Base-by-base conservation (phyloP, 2,113 vertebrate species). In the Meriones unguiculatus region DNA sequence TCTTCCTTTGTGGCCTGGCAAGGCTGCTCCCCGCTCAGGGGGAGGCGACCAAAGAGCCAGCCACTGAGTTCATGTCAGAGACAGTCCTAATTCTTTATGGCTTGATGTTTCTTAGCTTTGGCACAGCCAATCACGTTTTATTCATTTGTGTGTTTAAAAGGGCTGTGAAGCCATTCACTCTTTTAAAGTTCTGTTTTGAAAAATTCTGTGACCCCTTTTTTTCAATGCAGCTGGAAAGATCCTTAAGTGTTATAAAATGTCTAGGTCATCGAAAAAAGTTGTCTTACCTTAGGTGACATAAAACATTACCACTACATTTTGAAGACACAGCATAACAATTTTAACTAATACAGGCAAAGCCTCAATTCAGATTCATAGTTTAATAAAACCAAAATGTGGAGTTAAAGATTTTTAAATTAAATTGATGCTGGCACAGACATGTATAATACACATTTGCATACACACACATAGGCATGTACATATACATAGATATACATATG, bases 111-210 rank as follows among this genome's bases (percentile, higher is more conserved):
- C 52, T 76, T 86, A 77, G 3, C 80, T 52, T 88, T 76, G 10
- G 73, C n/a, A 80, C 4, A 54, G 67, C 3, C 3, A 38, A 22
- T 52, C 20, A 64, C 20, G 86, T 90, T 93, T 52, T 35, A 96
- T 85, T 93, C 62, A 46, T 5, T 84, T 81, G 12, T 50, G 0
- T 69, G 81, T 96, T 72, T 52, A 91, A 98, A 85, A n/a, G 25
- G 52, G 80, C 35, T 64, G 7, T 41, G 52, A 73, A 52, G 15
- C 69, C 81, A 76, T 88, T 90, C 7, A 64, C 5, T 62, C 89
- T 15, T 95, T 81, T 67, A 78, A 90, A 90, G 12, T 70, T 87
- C 41, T 41, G 2, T 0, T 8, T 85, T 89, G 75, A 4, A 69
- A 69, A 95, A 87, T 93, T 64, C 30, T 94, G 12, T 65, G 52